Evolutionary conservation across 2,888 invertebrate species (phyloP), one percentile per base, ranked within the genome.

Genomic region (Habrosyne pyritoides): DNA sequence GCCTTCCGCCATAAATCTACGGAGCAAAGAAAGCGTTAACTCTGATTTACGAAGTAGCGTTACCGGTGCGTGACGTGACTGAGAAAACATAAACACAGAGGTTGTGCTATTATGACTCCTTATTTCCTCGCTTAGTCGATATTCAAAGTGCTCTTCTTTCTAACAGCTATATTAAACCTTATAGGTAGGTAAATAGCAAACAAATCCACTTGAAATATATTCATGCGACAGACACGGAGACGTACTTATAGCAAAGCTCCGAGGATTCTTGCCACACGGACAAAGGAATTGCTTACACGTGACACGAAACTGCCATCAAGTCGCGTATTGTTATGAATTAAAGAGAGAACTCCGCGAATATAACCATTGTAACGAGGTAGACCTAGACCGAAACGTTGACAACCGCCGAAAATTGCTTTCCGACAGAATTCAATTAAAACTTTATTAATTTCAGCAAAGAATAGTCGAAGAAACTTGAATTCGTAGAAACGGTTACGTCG

Each of bases 361-460:
- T 58, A 57, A 61, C 67, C 53, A 67, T 60, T 55, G 61, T 70
- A 66, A 59, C 71, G 66, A 42, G 42, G 42, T 42, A 42, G 42
- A 42, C 42, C 42, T 18, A 42, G 42, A 18, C 42, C 10, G 8
- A 42, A 18, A 63, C 62, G 74, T 79, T 80, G 79, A 81, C 83
- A 84, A 82, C 79, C 63, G 68, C 73, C 76, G 69, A 82, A 86
- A 85, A 84, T 86, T 84, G 78, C 84, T 85, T 79, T 82, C 77
- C 72, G 76, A 81, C 84, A 75, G 79, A 81, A 89, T 90, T 89
- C 87, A 89, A 91, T 91, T 91, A 89, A 91, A 91, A 87, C 87
- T 91, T 91, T 88, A 90, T 89, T 89, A 87, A 91, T 90, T 88
- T 87, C 28, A 79, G 80, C 82, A 83, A 85, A 86, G 87, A 86